A percentile compares a stretch with the other conserved stretches of the same genome.
These are phyloP conservation scores for Arvicanthis niloticus DNA, from an alignment of 2,113 vertebrate species.

Conservation along the genomic window DNA sequence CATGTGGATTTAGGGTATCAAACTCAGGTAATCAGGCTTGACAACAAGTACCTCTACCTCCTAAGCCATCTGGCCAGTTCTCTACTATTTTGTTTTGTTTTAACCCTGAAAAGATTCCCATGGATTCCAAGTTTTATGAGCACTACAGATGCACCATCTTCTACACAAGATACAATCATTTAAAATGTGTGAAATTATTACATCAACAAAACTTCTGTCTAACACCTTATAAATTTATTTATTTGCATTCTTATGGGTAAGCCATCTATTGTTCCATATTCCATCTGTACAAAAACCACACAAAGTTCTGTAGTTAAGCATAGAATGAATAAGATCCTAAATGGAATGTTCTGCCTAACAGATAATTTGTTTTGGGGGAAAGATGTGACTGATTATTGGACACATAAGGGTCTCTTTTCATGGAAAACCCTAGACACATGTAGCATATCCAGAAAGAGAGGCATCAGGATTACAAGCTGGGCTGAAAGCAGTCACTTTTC, in stretches of 20 bases:
- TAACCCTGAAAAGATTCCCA: slow-evolving; percentile 28
- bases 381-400: slow-evolving; percentile 63
- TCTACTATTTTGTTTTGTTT: too few species aligned
- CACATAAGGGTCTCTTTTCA: slow-evolving; percentile 45
- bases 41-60: not conserved
- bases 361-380: not conserved
- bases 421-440: not conserved
- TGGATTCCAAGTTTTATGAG: slow-evolving; percentile 70
- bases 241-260: slow-evolving; percentile 40
- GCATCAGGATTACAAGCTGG: not conserved
- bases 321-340: not conserved
- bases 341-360: slow-evolving; percentile 69
- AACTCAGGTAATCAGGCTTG: not conserved
- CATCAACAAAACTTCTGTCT: slow-evolving; percentile 55
- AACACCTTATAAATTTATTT: slow-evolving; percentile 43
- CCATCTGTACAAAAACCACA: slow-evolving; percentile 21
- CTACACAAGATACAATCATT: slow-evolving; percentile 60
- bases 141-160: slow-evolving; percentile 51
- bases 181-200: slow-evolving; percentile 63
- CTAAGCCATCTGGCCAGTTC: not conserved
- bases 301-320: not conserved
- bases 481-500: slow-evolving; percentile 46
- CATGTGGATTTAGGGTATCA: too few species aligned
- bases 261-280: slow-evolving; percentile 2
- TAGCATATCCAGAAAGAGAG: not conserved